Evolutionary conservation across 1,140 invertebrate species (phyloP).

Genomic region (Phymastichus coffea): DNA sequence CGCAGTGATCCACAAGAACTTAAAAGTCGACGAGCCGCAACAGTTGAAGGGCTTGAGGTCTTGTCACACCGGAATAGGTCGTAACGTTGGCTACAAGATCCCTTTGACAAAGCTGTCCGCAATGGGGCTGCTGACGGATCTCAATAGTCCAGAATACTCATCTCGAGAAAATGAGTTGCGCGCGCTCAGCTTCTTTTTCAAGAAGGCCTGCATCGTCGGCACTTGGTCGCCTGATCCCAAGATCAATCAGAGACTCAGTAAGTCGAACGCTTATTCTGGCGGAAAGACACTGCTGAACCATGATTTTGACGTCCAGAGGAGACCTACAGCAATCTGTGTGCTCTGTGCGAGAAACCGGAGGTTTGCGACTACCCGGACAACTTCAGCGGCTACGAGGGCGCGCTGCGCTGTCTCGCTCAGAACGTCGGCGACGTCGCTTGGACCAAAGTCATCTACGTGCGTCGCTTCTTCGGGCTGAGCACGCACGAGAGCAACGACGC

Average conservation of each 20-base stretch:
- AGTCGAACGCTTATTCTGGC: conserved; percentile 39
- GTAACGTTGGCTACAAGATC: conserved; percentile 79
- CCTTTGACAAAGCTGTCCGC: conserved; percentile 73
- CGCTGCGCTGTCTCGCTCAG: conserved; percentile 75
- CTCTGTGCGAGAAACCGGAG: conserved; percentile 70
- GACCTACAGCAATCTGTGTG: conserved; percentile 72
- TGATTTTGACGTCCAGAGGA: conserved; percentile 58
- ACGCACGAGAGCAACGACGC: conserved; percentile 23
- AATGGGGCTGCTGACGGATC: conserved; percentile 64
- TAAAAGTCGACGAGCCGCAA: conserved; percentile 63
- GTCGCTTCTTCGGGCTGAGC: conserved; percentile 68
- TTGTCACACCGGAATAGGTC: conserved; percentile 77
- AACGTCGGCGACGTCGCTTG: conserved; percentile 81
- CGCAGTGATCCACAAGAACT: conserved; percentile 71
- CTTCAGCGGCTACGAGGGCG: conserved; percentile 81
- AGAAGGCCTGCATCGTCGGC: conserved; percentile 75
- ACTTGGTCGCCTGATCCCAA: conserved; percentile 73
- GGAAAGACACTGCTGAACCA: not conserved
- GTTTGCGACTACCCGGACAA: conserved; percentile 79
- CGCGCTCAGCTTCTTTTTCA: conserved; percentile 71
- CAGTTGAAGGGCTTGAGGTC: conserved; percentile 72
- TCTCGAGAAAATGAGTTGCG: conserved; percentile 75
- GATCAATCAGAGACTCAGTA: conserved; percentile 69
- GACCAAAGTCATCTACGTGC: conserved; percentile 77
- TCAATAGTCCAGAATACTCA: conserved; percentile 67